Evolutionary conservation across 2,797 vertebrate species (phyloP).

Genomic region (Myotis myotis): DNA sequence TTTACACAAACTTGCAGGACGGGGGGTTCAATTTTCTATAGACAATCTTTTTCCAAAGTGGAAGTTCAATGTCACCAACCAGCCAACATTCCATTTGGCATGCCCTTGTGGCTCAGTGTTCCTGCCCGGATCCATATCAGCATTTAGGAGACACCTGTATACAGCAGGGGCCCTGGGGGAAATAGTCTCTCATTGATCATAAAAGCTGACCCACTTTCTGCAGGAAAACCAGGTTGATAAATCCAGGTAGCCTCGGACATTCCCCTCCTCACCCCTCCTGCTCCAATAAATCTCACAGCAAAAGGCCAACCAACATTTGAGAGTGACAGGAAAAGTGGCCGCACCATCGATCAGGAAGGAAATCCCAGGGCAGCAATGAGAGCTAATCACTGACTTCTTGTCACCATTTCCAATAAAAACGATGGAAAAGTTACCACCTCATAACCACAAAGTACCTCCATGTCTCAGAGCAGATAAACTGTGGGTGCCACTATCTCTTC

Average conservation of each 20-base stretch:
- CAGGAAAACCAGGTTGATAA: neutral
- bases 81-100: neutral
- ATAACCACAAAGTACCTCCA: neutral
- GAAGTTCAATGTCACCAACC: neutral
- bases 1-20: neutral
- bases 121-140: accelerated
- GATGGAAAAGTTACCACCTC: neutral
- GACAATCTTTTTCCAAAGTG: neutral
- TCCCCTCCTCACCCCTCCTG: neutral
- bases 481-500: neutral
- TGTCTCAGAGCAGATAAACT: neutral
- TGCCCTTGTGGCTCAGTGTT: neutral
- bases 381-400: neutral
- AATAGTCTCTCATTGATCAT: neutral
- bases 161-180: neutral
- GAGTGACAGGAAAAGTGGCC: neutral
- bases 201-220: neutral
- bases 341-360: neutral
- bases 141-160: neutral
- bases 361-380: neutral
- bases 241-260: neutral
- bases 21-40: neutral
- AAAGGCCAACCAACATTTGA: neutral
- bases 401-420: slow-evolving; percentile 12
- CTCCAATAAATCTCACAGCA: neutral